These are phyloP conservation scores for Xenus cinereus DNA, from an alignment of 2,113 vertebrate species.

Conservation along the genomic window DNA sequence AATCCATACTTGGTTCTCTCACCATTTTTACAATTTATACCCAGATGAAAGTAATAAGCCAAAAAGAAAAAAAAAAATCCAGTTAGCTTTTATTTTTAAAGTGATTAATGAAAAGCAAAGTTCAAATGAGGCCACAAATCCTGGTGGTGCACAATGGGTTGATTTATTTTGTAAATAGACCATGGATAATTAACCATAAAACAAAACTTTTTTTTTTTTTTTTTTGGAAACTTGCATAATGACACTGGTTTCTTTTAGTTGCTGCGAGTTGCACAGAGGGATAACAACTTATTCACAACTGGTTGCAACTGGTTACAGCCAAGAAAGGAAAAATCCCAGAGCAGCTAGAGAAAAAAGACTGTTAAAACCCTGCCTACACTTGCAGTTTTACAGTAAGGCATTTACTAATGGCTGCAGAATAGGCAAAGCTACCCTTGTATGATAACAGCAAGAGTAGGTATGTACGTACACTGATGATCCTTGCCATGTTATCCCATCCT, in stretches of 20 bases:
- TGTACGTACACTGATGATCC: neutral
- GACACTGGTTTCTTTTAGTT: slow-evolving; percentile 62
- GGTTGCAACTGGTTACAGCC: slow-evolving; percentile 58
- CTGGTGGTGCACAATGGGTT: slow-evolving; percentile 72
- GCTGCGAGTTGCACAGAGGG: slow-evolving; percentile 61
- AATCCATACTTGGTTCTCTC: slow-evolving; percentile 53
- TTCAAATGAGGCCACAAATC: slow-evolving; percentile 74
- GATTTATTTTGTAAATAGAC: slow-evolving; percentile 77
- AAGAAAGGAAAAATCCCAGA: slow-evolving; percentile 52
- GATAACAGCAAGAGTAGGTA: neutral
- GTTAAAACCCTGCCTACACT: slow-evolving; percentile 3
- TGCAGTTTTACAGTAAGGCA: slow-evolving; percentile 9
- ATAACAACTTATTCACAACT: slow-evolving; percentile 69
- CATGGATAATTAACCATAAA: slow-evolving; percentile 78
- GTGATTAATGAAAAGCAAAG: slow-evolving; percentile 74
- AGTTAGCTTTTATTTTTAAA: slow-evolving; percentile 72
- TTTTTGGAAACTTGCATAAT: slow-evolving; percentile 48
- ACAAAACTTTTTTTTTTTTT: slow-evolving; percentile 56
- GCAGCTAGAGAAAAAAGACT: neutral
- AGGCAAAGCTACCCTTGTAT: neutral
- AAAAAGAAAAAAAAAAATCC: neutral
- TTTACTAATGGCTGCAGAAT: neutral
- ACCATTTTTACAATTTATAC: slow-evolving; percentile 50
- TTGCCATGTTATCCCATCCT: neutral
- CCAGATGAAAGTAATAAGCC: slow-evolving; percentile 49